A percentile compares a stretch with the other conserved stretches of the same genome.
phyloP scores from a whole-genome alignment of 2,888 invertebrate species.

The Theodoxus fluviatilis region DNA sequence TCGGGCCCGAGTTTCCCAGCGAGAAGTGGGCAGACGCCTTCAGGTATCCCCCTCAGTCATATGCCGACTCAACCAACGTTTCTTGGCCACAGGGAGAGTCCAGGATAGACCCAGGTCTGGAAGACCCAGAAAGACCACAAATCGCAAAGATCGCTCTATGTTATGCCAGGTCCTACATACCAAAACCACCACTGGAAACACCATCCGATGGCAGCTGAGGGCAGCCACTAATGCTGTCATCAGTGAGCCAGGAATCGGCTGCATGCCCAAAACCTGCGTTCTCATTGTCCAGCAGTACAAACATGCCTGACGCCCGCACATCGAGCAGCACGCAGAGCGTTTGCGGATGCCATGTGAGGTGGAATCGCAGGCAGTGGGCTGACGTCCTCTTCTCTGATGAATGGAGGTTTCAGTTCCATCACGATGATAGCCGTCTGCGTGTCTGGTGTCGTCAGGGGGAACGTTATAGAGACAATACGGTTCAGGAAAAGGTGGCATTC shows the following conservation, averaged over 20 bases:
- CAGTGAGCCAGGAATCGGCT: conserved; percentile 11
- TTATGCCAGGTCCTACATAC: background rate
- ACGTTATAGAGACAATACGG: background rate
- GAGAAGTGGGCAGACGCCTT: too few species aligned
- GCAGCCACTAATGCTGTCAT: conserved; percentile 10
- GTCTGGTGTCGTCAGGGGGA: conserved; percentile 7
- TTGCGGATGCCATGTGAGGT: conserved; percentile 7
- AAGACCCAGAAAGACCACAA: background rate
- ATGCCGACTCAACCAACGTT: background rate
- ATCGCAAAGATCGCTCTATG: background rate
- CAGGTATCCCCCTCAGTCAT: background rate
- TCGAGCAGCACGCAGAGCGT: conserved; percentile 11
- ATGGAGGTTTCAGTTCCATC: too few species aligned
- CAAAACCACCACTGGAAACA: background rate
- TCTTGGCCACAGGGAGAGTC: conserved; percentile 9
- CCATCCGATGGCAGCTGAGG: conserved; percentile 18
- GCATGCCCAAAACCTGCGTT: background rate
- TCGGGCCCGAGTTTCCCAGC: conserved; percentile 2
- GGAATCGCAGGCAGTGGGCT: conserved; percentile 7
- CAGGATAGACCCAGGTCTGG: too few species aligned
- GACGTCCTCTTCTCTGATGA: too few species aligned
- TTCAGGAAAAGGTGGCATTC: conserved; percentile 9
- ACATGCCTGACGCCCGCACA: background rate
- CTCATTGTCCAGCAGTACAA: too few species aligned
- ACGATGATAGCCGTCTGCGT: background rate